Conservation (phyloP, 2,888 invertebrate genomes). For the Drosophila macrospina region DNA sequence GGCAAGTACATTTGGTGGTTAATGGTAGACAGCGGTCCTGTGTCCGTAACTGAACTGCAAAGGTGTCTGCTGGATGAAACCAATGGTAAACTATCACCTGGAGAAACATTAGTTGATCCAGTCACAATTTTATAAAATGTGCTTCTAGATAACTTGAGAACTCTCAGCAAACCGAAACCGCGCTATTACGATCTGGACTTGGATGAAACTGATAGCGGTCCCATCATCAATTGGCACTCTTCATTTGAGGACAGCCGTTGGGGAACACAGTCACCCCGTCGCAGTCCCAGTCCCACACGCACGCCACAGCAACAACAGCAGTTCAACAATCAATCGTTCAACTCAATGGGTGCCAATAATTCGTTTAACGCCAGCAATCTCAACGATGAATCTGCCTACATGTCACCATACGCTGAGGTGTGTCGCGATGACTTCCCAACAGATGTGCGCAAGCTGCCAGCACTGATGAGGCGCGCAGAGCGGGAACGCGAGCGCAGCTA, state of each 20-base stretch:
- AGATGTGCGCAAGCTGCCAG: slow-evolving; percentile 85
- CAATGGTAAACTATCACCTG: slow-evolving; percentile 59
- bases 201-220: slow-evolving; percentile 60
- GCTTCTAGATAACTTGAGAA: slow-evolving; percentile 4
- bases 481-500: slow-evolving; percentile 80
- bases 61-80: slow-evolving; percentile 86
- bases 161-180: slow-evolving; percentile 40
- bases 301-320: slow-evolving; percentile 56
- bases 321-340: slow-evolving; percentile 63
- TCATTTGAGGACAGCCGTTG: slow-evolving; percentile 84
- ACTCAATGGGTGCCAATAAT: slow-evolving; percentile 72
- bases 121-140: not conserved
- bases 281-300: slow-evolving; percentile 75
- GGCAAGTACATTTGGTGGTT: slow-evolving; percentile 85
- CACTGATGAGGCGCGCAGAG: slow-evolving; percentile 56
- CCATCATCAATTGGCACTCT: slow-evolving; percentile 85
- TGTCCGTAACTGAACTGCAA: slow-evolving; percentile 86
- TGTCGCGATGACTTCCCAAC: slow-evolving; percentile 85
- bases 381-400: slow-evolving; percentile 78
- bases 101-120: not conserved
- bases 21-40: slow-evolving; percentile 83
- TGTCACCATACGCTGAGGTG: slow-evolving; percentile 82
- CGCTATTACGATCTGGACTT: slow-evolving; percentile 46
- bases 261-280: slow-evolving; percentile 79
- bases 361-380: slow-evolving; percentile 76